Percentiles rank a stretch among this genome's conserved stretches.
phyloP scores from a whole-genome alignment of 2,113 vertebrate genomes.

The Urocolius indicus region DNA sequence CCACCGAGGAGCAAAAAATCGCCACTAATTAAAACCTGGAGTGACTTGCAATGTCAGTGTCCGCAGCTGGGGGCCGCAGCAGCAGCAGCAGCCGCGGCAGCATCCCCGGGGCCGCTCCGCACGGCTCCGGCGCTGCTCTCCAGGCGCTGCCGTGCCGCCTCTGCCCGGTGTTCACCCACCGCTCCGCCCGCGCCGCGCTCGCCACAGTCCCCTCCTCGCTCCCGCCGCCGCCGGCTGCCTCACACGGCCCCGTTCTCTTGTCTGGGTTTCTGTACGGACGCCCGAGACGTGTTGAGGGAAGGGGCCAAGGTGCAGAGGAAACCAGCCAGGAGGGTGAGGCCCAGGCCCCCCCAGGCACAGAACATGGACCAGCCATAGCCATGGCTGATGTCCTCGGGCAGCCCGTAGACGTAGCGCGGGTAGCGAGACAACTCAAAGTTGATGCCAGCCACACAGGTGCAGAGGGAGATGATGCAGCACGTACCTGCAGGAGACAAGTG shows the following conservation, averaged over 20 bases:
- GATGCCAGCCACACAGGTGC: slow-evolving; percentile 93
- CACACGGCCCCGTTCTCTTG: slow-evolving; percentile 93
- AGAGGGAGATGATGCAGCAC: slow-evolving; percentile 94
- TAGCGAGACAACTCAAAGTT: slow-evolving; percentile 95
- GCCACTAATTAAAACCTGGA: slow-evolving; percentile 57
- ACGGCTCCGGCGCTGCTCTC: slow-evolving; percentile 10
- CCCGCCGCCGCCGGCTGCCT: background rate
- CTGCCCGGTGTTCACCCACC: slow-evolving; percentile 47
- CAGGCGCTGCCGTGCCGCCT: background rate
- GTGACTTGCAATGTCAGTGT: slow-evolving; percentile 29
- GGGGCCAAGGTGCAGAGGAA: slow-evolving; percentile 94
- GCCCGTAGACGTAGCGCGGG: slow-evolving; percentile 90
- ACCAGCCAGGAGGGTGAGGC: slow-evolving; percentile 91
- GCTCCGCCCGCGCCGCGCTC: slow-evolving; percentile 50
- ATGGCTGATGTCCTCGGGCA: slow-evolving; percentile 95
- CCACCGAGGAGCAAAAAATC: slow-evolving; percentile 49
- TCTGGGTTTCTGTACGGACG: slow-evolving; percentile 88
- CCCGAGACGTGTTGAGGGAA: slow-evolving; percentile 87
- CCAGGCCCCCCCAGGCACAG: slow-evolving; percentile 94
- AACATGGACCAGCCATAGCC: slow-evolving; percentile 98
- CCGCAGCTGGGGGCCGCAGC: slow-evolving; percentile 6
- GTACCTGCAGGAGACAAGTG: slow-evolving; percentile 81
- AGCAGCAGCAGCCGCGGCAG: background rate
- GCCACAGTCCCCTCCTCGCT: background rate
- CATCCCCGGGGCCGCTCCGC: background rate